Evolutionary conservation across 2,113 vertebrate genomes (phyloP).

Genomic region (Aix galericulata): DNA sequence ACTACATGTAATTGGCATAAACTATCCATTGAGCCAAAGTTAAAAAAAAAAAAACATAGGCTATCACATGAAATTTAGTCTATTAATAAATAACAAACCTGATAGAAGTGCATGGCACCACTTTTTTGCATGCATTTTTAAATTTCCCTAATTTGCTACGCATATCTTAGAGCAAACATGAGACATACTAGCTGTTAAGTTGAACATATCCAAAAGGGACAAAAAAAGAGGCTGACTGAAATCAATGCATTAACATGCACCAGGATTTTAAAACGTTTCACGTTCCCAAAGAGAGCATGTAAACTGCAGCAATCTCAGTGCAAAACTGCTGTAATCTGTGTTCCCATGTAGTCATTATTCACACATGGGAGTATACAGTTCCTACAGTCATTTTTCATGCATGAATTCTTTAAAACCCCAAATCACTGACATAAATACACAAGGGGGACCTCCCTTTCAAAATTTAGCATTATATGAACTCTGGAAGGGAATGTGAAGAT

Average conservation of each 20-base stretch:
- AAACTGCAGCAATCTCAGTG: conserved; percentile 16
- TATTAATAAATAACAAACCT: conserved; percentile 44
- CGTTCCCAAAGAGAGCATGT: conserved; percentile 35
- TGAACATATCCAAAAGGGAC: conserved; percentile 44
- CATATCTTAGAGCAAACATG: conserved; percentile 27
- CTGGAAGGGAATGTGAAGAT: neutral
- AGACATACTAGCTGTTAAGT: neutral
- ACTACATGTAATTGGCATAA: conserved; percentile 47
- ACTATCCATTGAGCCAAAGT: conserved; percentile 1
- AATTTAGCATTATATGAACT: neutral
- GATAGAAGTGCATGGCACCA: neutral
- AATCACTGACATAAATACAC: conserved; percentile 24
- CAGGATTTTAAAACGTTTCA: conserved; percentile 55
- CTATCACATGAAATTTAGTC: neutral
- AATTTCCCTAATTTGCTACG: conserved; percentile 33
- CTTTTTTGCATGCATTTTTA: conserved; percentile 34
- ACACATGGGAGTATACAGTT: conserved; percentile 6
- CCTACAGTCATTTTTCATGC: conserved; percentile 53
- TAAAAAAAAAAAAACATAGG: neutral
- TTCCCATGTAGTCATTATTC: neutral
- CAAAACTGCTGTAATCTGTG: conserved; percentile 23
- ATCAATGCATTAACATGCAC: conserved; percentile 12
- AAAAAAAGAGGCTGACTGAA: neutral
- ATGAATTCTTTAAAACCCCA: conserved; percentile 34
- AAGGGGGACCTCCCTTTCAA: neutral